These are phyloP conservation scores for Elephas maximus DNA, from an alignment of 2,113 vertebrate species.

Conservation along the genomic window DNA sequence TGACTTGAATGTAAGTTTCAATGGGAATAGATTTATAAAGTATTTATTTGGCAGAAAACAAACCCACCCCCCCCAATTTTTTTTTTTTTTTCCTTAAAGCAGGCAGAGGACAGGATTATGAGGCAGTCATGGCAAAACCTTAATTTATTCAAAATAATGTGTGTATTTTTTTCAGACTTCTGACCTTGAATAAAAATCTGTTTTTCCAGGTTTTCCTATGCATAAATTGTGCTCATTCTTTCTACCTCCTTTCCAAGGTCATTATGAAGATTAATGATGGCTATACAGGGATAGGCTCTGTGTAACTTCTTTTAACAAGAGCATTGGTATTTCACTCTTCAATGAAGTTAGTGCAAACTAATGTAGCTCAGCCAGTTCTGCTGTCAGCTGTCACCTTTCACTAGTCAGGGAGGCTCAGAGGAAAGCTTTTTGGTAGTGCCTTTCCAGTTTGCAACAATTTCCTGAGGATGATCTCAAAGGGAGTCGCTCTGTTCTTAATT, in stretches of 20 bases:
- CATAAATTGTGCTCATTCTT: slow-evolving; percentile 53
- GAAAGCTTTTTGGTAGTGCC: not conserved
- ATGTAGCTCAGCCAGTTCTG: not conserved
- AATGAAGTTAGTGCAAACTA: not conserved
- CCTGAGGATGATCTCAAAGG: not conserved
- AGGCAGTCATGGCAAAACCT: slow-evolving; percentile 36
- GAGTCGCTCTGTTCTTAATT: slow-evolving; percentile 68
- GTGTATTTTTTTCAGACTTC: slow-evolving; percentile 38
- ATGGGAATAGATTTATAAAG: slow-evolving; percentile 77
- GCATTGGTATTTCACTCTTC: slow-evolving; percentile 36
- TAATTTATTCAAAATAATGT: slow-evolving; percentile 63
- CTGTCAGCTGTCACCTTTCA: not conserved
- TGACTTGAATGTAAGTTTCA: slow-evolving; percentile 75
- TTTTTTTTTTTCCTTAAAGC: not conserved
- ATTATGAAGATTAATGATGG: slow-evolving; percentile 59
- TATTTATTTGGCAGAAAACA: slow-evolving; percentile 59
- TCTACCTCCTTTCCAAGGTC: slow-evolving; percentile 40
- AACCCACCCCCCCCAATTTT: too few species aligned
- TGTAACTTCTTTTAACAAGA: slow-evolving; percentile 45
- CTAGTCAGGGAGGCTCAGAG: not conserved
- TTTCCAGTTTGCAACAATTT: slow-evolving; percentile 53
- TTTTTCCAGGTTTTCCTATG: slow-evolving; percentile 38
- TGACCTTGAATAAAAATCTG: slow-evolving; percentile 69
- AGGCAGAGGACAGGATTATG: slow-evolving; percentile 37
- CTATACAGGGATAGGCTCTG: slow-evolving; percentile 55